phyloP scores from a whole-genome alignment of 2,113 vertebrate genomes.

The Connochaetes taurinus region DNA sequence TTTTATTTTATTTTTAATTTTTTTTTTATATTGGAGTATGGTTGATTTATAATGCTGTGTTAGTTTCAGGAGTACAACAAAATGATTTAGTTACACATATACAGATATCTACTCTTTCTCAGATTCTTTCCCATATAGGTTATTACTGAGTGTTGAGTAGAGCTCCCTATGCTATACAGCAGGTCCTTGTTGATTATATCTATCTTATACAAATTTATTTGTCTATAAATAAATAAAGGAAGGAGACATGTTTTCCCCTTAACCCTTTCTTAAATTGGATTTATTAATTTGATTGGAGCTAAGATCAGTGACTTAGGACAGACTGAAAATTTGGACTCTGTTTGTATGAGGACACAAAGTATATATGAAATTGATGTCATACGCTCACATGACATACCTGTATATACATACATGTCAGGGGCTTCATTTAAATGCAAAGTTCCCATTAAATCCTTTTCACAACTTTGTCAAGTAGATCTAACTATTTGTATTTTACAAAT shows the following conservation, averaged over 20 bases:
- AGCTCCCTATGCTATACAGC: neutral
- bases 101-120: neutral
- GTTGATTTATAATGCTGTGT: neutral
- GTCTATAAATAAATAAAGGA: neutral
- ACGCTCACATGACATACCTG: neutral
- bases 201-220: neutral
- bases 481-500: neutral
- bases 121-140: neutral
- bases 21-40: neutral
- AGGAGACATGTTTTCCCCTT: neutral
- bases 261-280: neutral
- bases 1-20: neutral
- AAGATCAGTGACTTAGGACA: neutral
- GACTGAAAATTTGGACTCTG: neutral
- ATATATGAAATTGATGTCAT: neutral
- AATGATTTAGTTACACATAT: neutral
- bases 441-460: neutral
- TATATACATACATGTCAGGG: neutral
- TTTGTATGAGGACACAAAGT: neutral
- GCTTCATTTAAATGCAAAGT: neutral
- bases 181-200: neutral
- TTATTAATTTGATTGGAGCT: neutral
- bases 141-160: neutral
- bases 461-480: neutral
- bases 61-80: neutral